Evolutionary conservation across 2,113 vertebrate species (phyloP).

Genomic region (Phoxinus phoxinus): DNA sequence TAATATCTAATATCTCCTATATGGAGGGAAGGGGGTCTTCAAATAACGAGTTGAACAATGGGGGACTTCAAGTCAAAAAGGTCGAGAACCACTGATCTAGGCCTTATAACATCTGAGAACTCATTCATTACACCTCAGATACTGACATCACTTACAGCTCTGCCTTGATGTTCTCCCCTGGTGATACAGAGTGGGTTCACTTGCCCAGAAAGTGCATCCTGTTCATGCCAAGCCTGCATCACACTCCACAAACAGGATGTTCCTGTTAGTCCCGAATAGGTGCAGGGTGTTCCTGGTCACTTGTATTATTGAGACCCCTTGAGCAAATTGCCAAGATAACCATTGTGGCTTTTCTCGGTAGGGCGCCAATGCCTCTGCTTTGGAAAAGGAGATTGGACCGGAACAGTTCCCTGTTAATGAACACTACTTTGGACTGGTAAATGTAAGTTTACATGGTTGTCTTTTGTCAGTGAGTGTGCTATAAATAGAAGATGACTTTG

Average conservation of each 20-base stretch:
- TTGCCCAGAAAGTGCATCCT: slow-evolving; percentile 24
- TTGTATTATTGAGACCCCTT: not conserved
- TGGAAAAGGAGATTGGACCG: slow-evolving; percentile 97
- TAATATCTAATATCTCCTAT: not conserved
- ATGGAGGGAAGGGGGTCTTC: not conserved
- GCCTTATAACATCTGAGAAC: not conserved
- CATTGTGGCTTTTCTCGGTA: slow-evolving; percentile 62
- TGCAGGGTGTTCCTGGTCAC: slow-evolving; percentile 8
- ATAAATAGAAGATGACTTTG: slow-evolving; percentile 38
- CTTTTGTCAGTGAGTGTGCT: not conserved
- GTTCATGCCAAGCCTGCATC: slow-evolving; percentile 9
- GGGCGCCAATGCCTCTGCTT: slow-evolving; percentile 97
- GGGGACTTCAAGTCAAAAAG: not conserved
- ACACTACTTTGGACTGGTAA: slow-evolving; percentile 93
- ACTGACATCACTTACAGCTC: not conserved
- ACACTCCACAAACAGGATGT: slow-evolving; percentile 44
- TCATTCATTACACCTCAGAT: not conserved
- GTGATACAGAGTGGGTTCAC: not conserved
- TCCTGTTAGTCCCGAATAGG: slow-evolving; percentile 22
- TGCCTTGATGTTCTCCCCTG: slow-evolving; percentile 2
- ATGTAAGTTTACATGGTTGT: slow-evolving; percentile 78
- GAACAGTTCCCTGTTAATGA: slow-evolving; percentile 95
- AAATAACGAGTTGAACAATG: not conserved
- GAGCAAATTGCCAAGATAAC: not conserved
- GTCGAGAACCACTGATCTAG: not conserved